Base-by-base conservation (phyloP, 1,140 invertebrate species). In the Polyergus mexicanus region DNA sequence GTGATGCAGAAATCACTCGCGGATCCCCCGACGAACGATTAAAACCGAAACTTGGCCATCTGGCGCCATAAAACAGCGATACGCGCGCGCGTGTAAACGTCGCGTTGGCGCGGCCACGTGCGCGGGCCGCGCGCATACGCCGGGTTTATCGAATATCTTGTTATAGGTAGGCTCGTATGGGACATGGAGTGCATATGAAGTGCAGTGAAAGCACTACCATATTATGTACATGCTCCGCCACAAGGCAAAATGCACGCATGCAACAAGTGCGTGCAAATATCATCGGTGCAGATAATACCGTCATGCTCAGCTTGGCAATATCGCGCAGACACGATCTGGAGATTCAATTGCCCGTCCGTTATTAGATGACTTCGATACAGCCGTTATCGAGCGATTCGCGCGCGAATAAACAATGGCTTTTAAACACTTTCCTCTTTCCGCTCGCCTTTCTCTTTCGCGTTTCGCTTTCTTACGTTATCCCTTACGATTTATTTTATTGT, bases 221-320 rank as follows among this genome's bases (percentile, higher is more conserved):
- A 93, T 94, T 93, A 94, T 94, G 93, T 93, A 92, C 91, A 93
- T 90, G 92, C 88, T 92, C 91, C 89, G 88, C 90, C 91, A 92
- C 91, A 89, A 92, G 78, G 91, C 92, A 88, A 92, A 92, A 93
- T 91, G 91, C 89, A 94, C 91, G 93, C 92, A 93, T 93, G 93
- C 93, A 95, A 94, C 94, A 94, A 94, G 94, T 95, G 93, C 94
- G 93, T 93, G 91, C 89, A 92, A 93, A 94, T 94, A 94, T 93
- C 92, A 94, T 95, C 86, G 89, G 89, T 84, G 91, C 90, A 91
- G 92, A 94, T 95, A 93, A 94, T 94, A 93, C 93, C 92, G 88
- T 94, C 92, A 94, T 93, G 93, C 93, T 94, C 91, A 92, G 88
- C 85, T 92, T 92, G 91, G 91, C 91, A 91, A 92, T 92, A 92